These are phyloP conservation scores for Campoplex capitator DNA, from an alignment of 2,888 invertebrate species.

Conservation along the genomic window DNA sequence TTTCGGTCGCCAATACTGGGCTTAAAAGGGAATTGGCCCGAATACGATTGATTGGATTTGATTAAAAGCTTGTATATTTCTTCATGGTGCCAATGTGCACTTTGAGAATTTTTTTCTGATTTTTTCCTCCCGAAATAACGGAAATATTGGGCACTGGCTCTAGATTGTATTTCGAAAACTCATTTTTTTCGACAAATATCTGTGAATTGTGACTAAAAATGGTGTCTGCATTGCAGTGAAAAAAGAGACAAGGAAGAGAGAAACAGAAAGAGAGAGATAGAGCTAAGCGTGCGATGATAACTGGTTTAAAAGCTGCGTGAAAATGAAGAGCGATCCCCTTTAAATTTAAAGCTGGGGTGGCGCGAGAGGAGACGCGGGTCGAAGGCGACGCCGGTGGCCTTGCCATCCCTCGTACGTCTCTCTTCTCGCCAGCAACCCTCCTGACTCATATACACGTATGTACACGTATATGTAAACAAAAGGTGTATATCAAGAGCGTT, in stretches of 20 bases:
- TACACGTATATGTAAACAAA: conserved; percentile 32
- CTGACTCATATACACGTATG: conserved; percentile 75
- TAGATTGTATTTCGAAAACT: neutral
- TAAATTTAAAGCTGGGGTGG: conserved; percentile 66
- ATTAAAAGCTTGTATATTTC: neutral
- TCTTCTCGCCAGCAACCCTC: conserved; percentile 80
- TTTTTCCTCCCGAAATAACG: neutral
- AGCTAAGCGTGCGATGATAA: neutral
- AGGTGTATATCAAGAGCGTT: conserved; percentile 83
- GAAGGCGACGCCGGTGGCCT: conserved; percentile 81
- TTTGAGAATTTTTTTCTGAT: neutral
- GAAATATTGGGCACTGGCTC: conserved; percentile 12
- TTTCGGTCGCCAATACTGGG: neutral
- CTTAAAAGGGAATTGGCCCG: neutral
- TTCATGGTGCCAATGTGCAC: neutral
- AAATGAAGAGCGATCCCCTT: conserved; percentile 73
- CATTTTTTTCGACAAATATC: neutral
- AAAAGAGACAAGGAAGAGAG: neutral
- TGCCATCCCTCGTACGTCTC: conserved; percentile 84
- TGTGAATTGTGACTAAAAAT: neutral
- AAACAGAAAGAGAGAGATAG: neutral
- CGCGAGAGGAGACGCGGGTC: conserved; percentile 68
- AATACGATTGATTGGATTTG: neutral
- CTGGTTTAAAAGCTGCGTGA: neutral
- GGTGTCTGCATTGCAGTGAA: conserved; percentile 6